Evolutionary conservation across 2,888 invertebrate species (phyloP).

Genomic region (Caenorhabditis drosophilae): DNA sequence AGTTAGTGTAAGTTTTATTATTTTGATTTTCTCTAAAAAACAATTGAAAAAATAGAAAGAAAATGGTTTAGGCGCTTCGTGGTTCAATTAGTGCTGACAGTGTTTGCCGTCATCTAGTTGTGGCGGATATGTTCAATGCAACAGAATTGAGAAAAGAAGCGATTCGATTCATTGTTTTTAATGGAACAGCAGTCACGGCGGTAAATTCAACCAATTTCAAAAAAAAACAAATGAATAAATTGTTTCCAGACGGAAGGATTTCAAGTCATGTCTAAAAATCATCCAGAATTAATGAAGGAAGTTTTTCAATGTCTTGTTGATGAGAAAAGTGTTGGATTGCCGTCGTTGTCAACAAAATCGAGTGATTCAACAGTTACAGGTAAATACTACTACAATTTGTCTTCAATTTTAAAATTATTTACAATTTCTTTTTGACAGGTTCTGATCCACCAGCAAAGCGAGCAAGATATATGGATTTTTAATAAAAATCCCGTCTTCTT

Average conservation of each 20-base stretch:
- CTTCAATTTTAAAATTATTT: neutral
- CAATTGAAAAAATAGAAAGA: neutral
- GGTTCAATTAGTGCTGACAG: conserved; percentile 41
- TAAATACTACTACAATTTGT: too few species aligned
- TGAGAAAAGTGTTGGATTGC: neutral
- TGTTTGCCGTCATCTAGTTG: conserved; percentile 60
- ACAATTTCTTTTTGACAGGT: neutral
- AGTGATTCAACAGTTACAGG: neutral
- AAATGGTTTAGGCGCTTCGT: neutral
- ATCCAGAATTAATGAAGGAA: conserved; percentile 58
- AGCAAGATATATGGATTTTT: neutral
- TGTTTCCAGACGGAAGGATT: conserved; percentile 64
- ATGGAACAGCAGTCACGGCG: conserved; percentile 50
- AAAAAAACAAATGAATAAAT: conserved; percentile 1
- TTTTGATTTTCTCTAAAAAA: too few species aligned
- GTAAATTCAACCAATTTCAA: too few species aligned
- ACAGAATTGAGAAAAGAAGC: conserved; percentile 63
- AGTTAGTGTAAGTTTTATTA: conserved; percentile 51
- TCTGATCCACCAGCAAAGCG: conserved; percentile 2
- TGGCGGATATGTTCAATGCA: conserved; percentile 65
- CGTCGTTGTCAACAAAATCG: neutral
- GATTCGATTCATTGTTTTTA: conserved; percentile 58
- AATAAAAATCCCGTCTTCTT: neutral
- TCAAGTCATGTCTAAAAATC: conserved; percentile 47
- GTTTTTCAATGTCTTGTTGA: conserved; percentile 38